These are phyloP conservation scores for Heteractis magnifica DNA, from an alignment of 92 coral and sea anemone species.

Conservation along the genomic window DNA sequence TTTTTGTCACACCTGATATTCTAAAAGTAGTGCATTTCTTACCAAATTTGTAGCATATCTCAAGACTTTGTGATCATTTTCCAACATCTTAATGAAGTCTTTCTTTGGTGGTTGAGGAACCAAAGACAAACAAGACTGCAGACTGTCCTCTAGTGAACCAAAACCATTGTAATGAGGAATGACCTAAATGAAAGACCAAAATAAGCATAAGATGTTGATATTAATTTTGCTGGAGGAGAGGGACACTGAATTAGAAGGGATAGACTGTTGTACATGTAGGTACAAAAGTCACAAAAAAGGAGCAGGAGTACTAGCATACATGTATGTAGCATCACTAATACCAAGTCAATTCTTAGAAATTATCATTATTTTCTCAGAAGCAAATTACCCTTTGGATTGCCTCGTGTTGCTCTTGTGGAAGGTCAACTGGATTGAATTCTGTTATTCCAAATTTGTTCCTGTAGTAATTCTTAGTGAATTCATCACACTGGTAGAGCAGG, in stretches of 20 bases:
- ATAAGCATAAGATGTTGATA: not conserved
- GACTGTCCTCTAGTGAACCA: conserved; percentile 94
- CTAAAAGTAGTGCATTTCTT: not conserved
- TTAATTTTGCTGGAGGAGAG: not conserved
- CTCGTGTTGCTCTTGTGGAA: conserved; percentile 64
- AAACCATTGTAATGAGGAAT: conserved; percentile 97
- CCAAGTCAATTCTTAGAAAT: too few relatives aligned
- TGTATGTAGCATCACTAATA: too few relatives aligned
- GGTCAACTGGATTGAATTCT: conserved; percentile 77
- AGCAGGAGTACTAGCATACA: too few relatives aligned
- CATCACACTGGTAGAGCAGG: conserved; percentile 86
- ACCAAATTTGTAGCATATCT: conserved; percentile 97
- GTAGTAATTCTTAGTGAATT: conserved; percentile 91
- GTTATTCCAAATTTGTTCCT: conserved; percentile 70
- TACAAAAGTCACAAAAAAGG: too few relatives aligned
- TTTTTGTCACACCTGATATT: too few relatives aligned
- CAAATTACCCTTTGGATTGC: conserved; percentile 61
- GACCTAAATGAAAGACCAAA: conserved; percentile 36
- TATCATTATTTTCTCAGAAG: not conserved
- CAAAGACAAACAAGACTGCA: conserved; percentile 93
- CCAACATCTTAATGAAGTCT: conserved; percentile 97
- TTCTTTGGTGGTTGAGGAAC: conserved; percentile 99
- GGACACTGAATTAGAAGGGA: not conserved
- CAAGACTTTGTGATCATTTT: conserved; percentile 93
- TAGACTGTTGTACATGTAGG: too few relatives aligned